These are phyloP conservation scores for Eufriesea mexicana DNA, from an alignment of 1,140 invertebrate genomes.

Conservation along the genomic window DNA sequence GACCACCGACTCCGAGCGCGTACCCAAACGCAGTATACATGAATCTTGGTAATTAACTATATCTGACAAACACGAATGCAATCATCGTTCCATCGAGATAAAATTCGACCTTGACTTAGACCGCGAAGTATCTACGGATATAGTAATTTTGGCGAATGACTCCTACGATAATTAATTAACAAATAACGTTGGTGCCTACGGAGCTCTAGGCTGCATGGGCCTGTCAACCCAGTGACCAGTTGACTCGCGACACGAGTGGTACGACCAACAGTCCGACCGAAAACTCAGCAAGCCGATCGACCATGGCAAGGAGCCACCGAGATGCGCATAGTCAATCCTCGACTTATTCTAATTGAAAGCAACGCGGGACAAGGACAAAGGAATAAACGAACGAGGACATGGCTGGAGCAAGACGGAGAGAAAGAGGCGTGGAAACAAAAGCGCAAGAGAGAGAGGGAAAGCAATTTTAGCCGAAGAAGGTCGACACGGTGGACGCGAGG, in stretches of 20 bases:
- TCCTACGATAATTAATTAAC: too few relatives aligned
- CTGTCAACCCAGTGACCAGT: background rate
- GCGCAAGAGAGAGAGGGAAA: background rate
- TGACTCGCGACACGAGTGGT: background rate
- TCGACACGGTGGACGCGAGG: slow-evolving; percentile 23
- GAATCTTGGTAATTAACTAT: too few relatives aligned
- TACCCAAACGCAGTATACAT: too few relatives aligned
- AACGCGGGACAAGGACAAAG: slow-evolving; percentile 6
- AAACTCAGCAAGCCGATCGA: background rate
- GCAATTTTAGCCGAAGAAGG: slow-evolving; percentile 23
- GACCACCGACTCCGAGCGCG: too few relatives aligned
- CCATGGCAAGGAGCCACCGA: background rate
- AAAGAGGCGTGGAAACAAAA: background rate
- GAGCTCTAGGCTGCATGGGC: too few relatives aligned
- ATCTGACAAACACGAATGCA: too few relatives aligned
- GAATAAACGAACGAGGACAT: background rate
- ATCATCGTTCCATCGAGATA: too few relatives aligned
- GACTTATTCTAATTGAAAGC: slow-evolving; percentile 36
- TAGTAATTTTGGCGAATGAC: too few relatives aligned
- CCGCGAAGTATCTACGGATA: too few relatives aligned
- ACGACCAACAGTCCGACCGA: background rate
- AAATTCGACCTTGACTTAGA: too few relatives aligned
- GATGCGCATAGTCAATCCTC: background rate
- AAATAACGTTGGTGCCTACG: too few relatives aligned
- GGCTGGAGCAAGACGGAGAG: background rate